phyloP scores from a whole-genome alignment of 2,797 vertebrate species.

The Podargus strigoides region DNA sequence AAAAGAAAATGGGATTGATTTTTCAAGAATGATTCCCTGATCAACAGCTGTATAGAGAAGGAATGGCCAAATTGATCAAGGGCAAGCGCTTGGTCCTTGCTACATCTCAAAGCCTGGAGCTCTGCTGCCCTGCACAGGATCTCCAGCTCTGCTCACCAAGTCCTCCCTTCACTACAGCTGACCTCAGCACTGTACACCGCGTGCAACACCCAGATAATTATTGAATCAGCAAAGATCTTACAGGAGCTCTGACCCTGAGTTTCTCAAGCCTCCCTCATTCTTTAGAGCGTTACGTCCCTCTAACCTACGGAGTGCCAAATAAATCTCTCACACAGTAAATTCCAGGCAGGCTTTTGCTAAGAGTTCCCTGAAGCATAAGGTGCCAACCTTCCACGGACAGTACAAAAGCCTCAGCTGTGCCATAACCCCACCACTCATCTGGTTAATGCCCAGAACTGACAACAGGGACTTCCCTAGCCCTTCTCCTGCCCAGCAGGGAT shows the following conservation, averaged over 20 bases:
- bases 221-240: background rate
- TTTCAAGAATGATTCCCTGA: background rate
- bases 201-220: background rate
- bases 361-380: background rate
- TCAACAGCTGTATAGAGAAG: background rate
- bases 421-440: accelerated
- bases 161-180: background rate
- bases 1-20: background rate
- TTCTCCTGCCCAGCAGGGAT: background rate
- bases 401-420: background rate
- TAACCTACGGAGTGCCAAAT: background rate
- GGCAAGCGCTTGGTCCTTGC: background rate
- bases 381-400: background rate
- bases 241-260: background rate
- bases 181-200: background rate
- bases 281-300: background rate
- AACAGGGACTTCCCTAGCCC: background rate
- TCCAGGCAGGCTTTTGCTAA: background rate
- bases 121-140: background rate
- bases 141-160: background rate
- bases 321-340: background rate
- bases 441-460: background rate
- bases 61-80: background rate
- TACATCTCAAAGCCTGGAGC: background rate
- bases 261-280: background rate